Conservation (phyloP, 2,888 invertebrate genomes). For the Rotaria sp. region DNA sequence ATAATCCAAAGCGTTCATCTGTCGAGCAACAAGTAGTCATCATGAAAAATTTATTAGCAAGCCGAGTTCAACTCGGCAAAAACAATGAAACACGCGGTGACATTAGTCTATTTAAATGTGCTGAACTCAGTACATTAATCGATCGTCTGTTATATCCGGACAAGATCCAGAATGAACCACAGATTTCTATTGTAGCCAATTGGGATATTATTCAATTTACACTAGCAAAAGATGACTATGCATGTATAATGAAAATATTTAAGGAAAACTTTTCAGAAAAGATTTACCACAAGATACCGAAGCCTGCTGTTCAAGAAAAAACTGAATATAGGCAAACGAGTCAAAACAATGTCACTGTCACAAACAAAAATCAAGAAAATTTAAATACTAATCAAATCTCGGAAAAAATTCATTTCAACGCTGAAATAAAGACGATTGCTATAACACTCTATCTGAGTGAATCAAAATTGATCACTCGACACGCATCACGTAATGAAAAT, state of each 20-base stretch:
- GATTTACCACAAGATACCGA: background rate
- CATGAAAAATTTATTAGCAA: slow-evolving; percentile 3
- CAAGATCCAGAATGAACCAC: no score
- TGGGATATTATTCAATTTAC: background rate
- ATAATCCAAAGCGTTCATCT: background rate
- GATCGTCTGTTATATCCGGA: slow-evolving; percentile 20
- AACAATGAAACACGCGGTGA: background rate
- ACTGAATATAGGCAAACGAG: background rate
- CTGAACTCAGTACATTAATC: slow-evolving; percentile 18
- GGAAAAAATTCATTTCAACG: no score
- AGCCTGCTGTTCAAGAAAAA: background rate
- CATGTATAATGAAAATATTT: no score
- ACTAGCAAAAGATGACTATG: no score
- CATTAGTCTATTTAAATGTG: slow-evolving; percentile 22
- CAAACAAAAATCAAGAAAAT: no score
- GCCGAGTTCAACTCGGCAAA: background rate
- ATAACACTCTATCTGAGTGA: background rate
- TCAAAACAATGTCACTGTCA: background rate
- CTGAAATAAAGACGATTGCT: no score
- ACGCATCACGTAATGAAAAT: background rate
- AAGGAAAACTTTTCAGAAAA: no score
- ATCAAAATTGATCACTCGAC: background rate
- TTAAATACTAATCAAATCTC: background rate
- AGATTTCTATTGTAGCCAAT: no score
- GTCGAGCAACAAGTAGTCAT: slow-evolving; percentile 25